phyloP scores from a whole-genome alignment of 2,113 vertebrate species.

The Micromys minutus region DNA sequence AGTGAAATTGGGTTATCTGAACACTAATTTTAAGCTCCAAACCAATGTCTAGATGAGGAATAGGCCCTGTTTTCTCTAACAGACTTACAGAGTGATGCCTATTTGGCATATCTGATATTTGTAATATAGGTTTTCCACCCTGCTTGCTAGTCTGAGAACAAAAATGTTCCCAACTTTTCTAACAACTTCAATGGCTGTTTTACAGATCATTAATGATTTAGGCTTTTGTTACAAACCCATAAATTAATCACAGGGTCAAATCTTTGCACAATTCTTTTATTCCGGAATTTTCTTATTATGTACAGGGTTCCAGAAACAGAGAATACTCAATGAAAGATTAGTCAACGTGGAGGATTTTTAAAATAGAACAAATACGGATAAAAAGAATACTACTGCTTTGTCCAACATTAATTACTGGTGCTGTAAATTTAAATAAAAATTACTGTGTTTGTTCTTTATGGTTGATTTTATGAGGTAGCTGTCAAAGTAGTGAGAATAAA shows the following conservation, averaged over 20 bases:
- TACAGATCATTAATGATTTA: not conserved
- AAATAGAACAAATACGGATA: not conserved
- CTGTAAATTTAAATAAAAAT: not conserved
- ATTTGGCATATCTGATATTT: slow-evolving; percentile 56
- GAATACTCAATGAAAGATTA: not conserved
- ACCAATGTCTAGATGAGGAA: slow-evolving; percentile 50
- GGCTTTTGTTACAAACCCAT: slow-evolving; percentile 31
- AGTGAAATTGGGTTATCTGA: slow-evolving; percentile 62
- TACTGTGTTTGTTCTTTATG: not conserved
- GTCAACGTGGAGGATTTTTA: not conserved
- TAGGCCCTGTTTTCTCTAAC: slow-evolving; percentile 41
- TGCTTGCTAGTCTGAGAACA: not conserved
- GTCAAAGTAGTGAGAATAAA: not conserved
- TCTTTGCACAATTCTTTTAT: not conserved
- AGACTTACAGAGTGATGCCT: slow-evolving; percentile 42
- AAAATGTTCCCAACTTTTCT: slow-evolving; percentile 28
- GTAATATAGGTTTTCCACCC: slow-evolving; percentile 41
- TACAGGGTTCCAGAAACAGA: not conserved
- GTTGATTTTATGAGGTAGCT: not conserved
- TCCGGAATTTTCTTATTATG: not conserved
- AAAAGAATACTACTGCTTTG: not conserved
- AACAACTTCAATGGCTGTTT: not conserved
- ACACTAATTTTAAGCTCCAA: slow-evolving; percentile 64
- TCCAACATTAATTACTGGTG: not conserved
- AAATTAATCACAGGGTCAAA: not conserved